A percentile compares a stretch with the other conserved stretches of the same genome.
These are phyloP conservation scores for Chloroceryle aenea DNA, from an alignment of 2,113 vertebrate species.

Conservation along the genomic window DNA sequence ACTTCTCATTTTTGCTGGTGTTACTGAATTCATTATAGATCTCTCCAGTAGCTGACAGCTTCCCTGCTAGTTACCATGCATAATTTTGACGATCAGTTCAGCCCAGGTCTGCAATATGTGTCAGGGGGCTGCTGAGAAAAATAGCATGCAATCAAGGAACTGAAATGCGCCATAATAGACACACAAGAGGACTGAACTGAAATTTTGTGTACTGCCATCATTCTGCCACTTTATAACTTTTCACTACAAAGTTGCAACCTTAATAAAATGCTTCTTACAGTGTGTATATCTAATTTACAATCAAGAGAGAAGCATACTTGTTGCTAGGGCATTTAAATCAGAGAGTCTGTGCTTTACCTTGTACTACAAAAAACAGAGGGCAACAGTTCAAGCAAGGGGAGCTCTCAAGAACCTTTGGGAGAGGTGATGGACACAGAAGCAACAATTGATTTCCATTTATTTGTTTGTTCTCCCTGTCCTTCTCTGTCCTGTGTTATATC, in stretches of 20 bases:
- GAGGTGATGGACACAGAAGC: neutral
- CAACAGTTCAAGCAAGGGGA: neutral
- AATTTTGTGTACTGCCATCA: neutral
- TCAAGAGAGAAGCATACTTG: neutral
- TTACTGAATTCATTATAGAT: neutral
- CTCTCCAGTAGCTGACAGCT: neutral
- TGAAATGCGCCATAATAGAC: neutral
- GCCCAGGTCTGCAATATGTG: neutral
- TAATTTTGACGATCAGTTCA: slow-evolving; percentile 10
- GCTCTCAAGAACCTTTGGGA: neutral
- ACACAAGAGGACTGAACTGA: neutral
- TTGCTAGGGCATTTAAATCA: neutral
- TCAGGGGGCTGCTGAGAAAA: neutral
- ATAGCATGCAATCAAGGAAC: neutral
- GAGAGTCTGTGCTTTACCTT: neutral
- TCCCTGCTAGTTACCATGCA: neutral
- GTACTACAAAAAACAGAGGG: neutral
- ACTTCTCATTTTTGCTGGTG: neutral
- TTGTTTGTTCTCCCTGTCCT: neutral
- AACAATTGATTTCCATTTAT: neutral
- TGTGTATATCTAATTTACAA: neutral
- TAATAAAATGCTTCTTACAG: neutral
- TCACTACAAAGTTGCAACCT: neutral
- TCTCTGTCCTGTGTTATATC: neutral
- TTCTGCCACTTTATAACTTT: slow-evolving; percentile 4